Evolutionary conservation across 2,797 vertebrate genomes (phyloP), one percentile per base, ranked within the genome.

Genomic region (Heteromormyrus szaboi): DNA sequence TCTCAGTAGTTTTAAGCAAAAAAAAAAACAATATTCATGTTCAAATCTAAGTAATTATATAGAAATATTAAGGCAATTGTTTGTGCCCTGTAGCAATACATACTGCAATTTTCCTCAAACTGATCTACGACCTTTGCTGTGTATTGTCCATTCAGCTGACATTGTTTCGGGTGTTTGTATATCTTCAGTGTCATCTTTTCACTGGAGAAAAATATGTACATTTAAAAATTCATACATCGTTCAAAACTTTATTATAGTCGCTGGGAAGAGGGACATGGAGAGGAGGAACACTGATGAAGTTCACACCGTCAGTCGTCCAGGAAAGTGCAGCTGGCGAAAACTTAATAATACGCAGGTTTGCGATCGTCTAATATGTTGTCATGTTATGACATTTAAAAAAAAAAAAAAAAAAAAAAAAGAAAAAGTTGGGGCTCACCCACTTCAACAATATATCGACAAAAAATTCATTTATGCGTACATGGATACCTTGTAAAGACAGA

Each of bases 151-250:
- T 72, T 41, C 68, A 46, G 41, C 76, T 81, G 19, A 44, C 76
- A 46, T 81, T 37, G 29, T 81, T 81, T 41, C 72, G 2, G 37
- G 37, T 44, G 72, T 79, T 81, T 46, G 41, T 7, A 72, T 6
- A 37, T 29, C 12, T 12, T 50, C 22, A 85, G 22, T 81, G 41
- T 81, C 76, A 79, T 44, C 72, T 29, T 50, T 85, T 85, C 46
- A 50, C n/a, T 11, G 83, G 48, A 53, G 48, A 54, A 85, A 85
- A 85, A 85, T 50, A 85, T 46, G 76, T 81, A n/a, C 41, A 81
- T 81, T 46, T n/a, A 44, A 85, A 85, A 85, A 85, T 50, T 19
- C 50, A 85, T 85, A 19, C 48, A 85, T 33, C 8, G 44, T 85
- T 85, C 83, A 85, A 85, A 85, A 17, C 83, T 51, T 50, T 54